phyloP scores from a whole-genome alignment of 1,140 invertebrate genomes.

The Neuroterus valhalla region DNA sequence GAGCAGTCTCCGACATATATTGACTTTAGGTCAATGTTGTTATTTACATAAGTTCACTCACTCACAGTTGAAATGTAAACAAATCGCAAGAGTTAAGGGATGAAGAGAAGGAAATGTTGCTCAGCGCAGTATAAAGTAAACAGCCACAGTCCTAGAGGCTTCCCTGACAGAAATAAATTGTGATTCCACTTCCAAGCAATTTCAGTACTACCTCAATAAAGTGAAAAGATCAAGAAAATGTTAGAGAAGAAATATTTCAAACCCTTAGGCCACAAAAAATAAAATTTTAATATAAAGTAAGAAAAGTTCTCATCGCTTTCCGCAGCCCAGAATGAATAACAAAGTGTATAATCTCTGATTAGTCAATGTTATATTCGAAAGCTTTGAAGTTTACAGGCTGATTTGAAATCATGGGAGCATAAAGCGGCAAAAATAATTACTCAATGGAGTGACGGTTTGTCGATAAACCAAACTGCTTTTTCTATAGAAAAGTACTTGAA shows the following conservation, averaged over 20 bases:
- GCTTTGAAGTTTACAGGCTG: background rate
- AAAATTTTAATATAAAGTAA: background rate
- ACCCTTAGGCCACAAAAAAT: background rate
- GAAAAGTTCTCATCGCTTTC: background rate
- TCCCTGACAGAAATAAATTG: background rate
- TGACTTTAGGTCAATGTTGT: constrained; percentile 25
- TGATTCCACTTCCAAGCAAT: constrained; percentile 7
- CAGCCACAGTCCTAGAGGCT: constrained; percentile 19
- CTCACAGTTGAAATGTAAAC: constrained; percentile 27
- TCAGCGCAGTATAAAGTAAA: constrained; percentile 21
- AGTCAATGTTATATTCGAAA: too few relatives aligned
- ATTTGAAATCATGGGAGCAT: constrained; percentile 4
- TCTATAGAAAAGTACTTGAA: background rate
- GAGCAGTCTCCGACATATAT: background rate
- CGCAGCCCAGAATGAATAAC: too few relatives aligned
- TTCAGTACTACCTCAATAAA: constrained; percentile 20
- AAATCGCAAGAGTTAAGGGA: constrained; percentile 8
- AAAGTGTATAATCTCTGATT: too few relatives aligned
- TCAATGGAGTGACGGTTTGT: constrained; percentile 19
- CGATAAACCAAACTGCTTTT: background rate
- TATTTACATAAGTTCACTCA: constrained; percentile 22
- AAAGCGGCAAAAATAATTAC: constrained; percentile 21
- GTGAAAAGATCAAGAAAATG: constrained; percentile 7
- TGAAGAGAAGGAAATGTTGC: constrained; percentile 13
- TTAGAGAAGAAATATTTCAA: background rate